phyloP scores from a whole-genome alignment of 2,113 vertebrate species.

The Acrocephalus kingi region DNA sequence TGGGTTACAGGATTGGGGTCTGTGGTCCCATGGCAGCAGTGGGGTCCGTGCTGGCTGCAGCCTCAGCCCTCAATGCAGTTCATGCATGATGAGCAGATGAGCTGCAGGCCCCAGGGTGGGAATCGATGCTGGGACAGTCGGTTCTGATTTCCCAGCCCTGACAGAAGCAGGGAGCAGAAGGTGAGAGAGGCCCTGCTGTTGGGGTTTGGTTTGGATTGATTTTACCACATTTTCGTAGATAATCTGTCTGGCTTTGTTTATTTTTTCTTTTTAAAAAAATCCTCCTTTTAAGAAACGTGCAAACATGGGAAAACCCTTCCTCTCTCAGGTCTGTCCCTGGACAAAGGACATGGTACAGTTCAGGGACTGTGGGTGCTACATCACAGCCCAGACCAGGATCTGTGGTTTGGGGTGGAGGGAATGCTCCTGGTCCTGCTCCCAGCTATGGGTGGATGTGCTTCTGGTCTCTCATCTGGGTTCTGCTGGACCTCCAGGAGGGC shows the following conservation, averaged over 20 bases:
- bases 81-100: background rate
- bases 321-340: background rate
- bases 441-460: fast-evolving
- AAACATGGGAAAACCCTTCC: background rate
- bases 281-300: fast-evolving
- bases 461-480: background rate
- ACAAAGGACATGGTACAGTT: background rate
- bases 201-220: background rate
- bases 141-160: background rate
- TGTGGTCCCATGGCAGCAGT: background rate
- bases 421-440: background rate
- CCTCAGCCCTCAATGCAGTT: background rate
- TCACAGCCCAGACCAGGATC: background rate
- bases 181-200: background rate
- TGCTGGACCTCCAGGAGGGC: background rate
- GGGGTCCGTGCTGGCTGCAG: background rate
- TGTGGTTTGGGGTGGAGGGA: background rate
- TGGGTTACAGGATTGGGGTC: fast-evolving
- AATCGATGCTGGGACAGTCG: fast-evolving
- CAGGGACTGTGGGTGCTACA: fast-evolving
- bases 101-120: background rate
- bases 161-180: background rate
- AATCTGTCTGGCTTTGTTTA: background rate
- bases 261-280: background rate
- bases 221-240: background rate